These are phyloP conservation scores for Ericerus pela DNA, from an alignment of 1,140 invertebrate species.

Conservation along the genomic window DNA sequence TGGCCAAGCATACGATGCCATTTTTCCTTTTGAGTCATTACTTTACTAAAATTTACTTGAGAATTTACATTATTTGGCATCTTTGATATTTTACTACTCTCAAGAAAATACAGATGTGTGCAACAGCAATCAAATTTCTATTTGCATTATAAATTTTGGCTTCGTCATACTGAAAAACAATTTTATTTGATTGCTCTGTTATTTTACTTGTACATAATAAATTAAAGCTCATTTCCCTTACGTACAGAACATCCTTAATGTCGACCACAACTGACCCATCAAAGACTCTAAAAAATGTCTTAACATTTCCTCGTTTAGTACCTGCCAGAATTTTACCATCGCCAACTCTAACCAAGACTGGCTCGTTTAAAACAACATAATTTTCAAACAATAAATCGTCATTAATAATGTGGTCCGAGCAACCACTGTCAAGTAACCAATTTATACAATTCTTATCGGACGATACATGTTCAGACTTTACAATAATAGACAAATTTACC, in stretches of 20 bases:
- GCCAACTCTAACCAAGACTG: conserved; percentile 21
- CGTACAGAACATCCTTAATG: conserved; percentile 20
- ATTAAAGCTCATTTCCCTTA: conserved; percentile 16
- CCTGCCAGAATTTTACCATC: conserved; percentile 15
- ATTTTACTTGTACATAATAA: conserved; percentile 16
- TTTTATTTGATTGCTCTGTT: not conserved
- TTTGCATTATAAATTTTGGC: not conserved
- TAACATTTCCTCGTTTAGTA: conserved; percentile 18
- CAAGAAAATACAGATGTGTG: too few species aligned
- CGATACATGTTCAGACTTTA: too few species aligned
- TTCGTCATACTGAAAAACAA: conserved; percentile 15
- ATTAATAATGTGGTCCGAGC: conserved; percentile 21
- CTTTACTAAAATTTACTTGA: not conserved
- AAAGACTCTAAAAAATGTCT: conserved; percentile 18
- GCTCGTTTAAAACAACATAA: conserved; percentile 17
- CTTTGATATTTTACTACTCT: too few species aligned
- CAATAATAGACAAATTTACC: too few species aligned
- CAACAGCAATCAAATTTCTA: not conserved
- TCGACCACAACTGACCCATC: conserved; percentile 13
- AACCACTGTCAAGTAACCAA: conserved; percentile 24
- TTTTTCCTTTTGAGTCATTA: not conserved
- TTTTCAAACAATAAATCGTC: conserved; percentile 17
- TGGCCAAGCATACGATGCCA: conserved; percentile 20
- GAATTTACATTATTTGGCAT: too few species aligned
- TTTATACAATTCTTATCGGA: not conserved